phyloP scores from a whole-genome alignment of 2,113 vertebrate genomes.

The Phyllostomus discolor region DNA sequence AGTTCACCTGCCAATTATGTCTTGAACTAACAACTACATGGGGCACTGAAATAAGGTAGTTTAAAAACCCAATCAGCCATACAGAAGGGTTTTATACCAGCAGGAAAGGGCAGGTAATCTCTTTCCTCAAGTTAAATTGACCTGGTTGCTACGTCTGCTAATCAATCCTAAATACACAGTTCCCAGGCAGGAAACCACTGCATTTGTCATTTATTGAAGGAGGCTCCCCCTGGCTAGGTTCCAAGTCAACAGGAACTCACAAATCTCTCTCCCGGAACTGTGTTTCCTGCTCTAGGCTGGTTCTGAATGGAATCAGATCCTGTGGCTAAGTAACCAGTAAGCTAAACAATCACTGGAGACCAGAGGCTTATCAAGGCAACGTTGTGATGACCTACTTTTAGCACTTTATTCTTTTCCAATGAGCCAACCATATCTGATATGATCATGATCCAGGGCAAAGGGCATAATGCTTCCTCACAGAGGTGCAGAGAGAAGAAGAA shows the following conservation, averaged over 20 bases:
- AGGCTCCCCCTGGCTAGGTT: conserved; percentile 69
- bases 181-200: conserved; percentile 38
- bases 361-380: conserved; percentile 33
- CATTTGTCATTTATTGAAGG: conserved; percentile 72
- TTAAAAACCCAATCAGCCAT: conserved; percentile 15
- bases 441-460: not conserved
- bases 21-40: not conserved
- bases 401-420: conserved; percentile 34
- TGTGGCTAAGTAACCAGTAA: conserved; percentile 34
- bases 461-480: not conserved
- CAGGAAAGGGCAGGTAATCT: conserved; percentile 52
- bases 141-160: not conserved
- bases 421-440: not conserved
- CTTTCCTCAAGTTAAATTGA: not conserved
- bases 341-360: not conserved
- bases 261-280: conserved; percentile 68
- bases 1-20: conserved; percentile 14
- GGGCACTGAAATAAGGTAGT: not conserved
- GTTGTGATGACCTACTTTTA: not conserved
- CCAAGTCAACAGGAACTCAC: conserved; percentile 59
- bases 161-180: conserved; percentile 41
- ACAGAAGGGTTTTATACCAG: conserved; percentile 7
- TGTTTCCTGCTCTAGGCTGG: conserved; percentile 64
- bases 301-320: conserved; percentile 42
- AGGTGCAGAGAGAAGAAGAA: not conserved